A percentile compares a stretch with the other conserved stretches of the same genome.
These are phyloP conservation scores for Tyrannus savana DNA, from an alignment of 2,113 vertebrate genomes.

Conservation along the genomic window DNA sequence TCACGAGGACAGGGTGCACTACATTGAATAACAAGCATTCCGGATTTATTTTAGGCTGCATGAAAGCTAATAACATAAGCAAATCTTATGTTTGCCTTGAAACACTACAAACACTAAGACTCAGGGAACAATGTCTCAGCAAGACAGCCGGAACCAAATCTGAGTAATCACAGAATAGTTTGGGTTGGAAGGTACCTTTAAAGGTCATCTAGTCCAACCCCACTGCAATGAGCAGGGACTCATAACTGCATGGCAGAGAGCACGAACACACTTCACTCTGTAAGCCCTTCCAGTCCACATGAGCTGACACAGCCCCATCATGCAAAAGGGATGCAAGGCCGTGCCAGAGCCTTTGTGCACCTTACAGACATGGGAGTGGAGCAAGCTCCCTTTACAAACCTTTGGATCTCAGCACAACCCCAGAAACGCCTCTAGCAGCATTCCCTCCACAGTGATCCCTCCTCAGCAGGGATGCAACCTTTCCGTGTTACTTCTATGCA, in stretches of 20 bases:
- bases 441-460: background rate
- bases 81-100: background rate
- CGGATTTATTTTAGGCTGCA: background rate
- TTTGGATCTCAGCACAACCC: background rate
- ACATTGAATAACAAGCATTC: background rate
- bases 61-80: background rate
- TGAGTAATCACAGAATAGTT: background rate
- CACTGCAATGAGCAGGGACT: background rate
- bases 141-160: background rate
- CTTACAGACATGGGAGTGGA: fast-evolving
- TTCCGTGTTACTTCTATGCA: background rate
- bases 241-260: background rate
- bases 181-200: background rate
- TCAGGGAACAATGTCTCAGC: background rate
- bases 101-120: background rate
- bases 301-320: background rate
- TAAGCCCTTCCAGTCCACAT: fast-evolving
- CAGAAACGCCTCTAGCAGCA: background rate
- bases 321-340: background rate
- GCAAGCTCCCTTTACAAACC: background rate
- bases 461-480: background rate
- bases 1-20: background rate
- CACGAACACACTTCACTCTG: background rate
- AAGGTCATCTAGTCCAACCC: background rate
- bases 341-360: background rate